Base-by-base conservation (phyloP, 2,113 vertebrate genomes). In the Vanacampus margaritifer region DNA sequence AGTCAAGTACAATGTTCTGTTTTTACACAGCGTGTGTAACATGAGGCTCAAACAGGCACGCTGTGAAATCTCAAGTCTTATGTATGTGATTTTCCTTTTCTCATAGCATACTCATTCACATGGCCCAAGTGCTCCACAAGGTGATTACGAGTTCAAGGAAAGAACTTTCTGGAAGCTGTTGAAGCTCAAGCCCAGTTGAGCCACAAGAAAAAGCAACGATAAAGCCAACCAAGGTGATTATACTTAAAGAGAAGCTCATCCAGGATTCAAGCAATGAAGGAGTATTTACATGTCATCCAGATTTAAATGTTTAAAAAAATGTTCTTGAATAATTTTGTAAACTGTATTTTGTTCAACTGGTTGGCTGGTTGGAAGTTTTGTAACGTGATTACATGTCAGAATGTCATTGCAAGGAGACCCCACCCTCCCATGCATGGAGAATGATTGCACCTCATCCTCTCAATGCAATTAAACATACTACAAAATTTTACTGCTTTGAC, bases 141-240 rank as follows among this genome's bases (percentile, higher is more conserved):
- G 61, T 68, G 74, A 80, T 73, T 68, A 64, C 28, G 50, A 62
- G 74, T 75, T 84, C 62, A 79, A 69, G 58, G 50, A 64, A 68
- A 67, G 54, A 67, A 70, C 72, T 71, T 71, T 39, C 57, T 75
- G 14, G 21, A 66, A 81, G 64, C 54, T 64, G 65, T 74, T 58
- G 60, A 64, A 73, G 69, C 72, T 68, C 69, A 59, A 62, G 69
- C 73, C 68, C 66, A 78, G 85, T 80, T 80, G 84, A 89, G 87
- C 79, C 66, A 63, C 10, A 64, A 63, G 70, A 73, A 81, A 73
- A 63, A 73, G 69, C 26, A 2, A 17, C 6, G 26, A 57, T 57
- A 12, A 54, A 54, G 24, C 51, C 10, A 13, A 24, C 23, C 21
- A 10, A 54, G 51, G n/a, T 2, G 10, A 39, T 39, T 39, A 8